phyloP scores from a whole-genome alignment of 1,140 invertebrate species.

The Drosophila mojavensis region DNA sequence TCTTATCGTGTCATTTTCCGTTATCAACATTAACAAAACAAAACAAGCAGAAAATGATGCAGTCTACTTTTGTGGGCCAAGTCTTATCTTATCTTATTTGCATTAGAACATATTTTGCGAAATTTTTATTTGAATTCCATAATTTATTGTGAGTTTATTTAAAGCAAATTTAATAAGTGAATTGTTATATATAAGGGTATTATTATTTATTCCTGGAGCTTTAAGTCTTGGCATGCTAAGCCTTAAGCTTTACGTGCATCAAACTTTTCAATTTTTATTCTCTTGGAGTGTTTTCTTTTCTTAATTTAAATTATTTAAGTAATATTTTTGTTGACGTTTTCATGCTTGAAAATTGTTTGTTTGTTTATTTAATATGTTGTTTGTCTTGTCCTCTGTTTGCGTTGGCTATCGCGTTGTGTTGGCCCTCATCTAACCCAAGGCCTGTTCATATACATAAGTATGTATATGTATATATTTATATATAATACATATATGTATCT shows the following conservation, averaged over 20 bases:
- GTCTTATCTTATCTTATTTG: too few relatives aligned
- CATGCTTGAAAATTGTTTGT: slow-evolving; percentile 43
- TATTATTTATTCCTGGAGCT: too few relatives aligned
- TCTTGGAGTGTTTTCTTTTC: too few relatives aligned
- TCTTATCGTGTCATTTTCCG: neutral
- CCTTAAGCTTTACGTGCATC: too few relatives aligned
- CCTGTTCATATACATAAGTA: slow-evolving; percentile 13
- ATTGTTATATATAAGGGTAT: too few relatives aligned
- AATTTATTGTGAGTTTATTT: too few relatives aligned
- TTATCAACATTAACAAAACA: neutral
- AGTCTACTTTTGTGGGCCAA: slow-evolving; percentile 10
- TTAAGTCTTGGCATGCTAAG: too few relatives aligned
- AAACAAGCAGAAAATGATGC: neutral
- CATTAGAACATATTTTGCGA: too few relatives aligned
- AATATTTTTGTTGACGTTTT: slow-evolving; percentile 48
- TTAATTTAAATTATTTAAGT: slow-evolving; percentile 67
- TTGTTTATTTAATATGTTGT: slow-evolving; percentile 53
- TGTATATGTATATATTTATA: too few relatives aligned
- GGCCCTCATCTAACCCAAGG: slow-evolving; percentile 57
- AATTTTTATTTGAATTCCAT: too few relatives aligned
- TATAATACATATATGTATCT: neutral
- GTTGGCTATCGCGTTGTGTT: slow-evolving; percentile 52
- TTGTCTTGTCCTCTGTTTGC: slow-evolving; percentile 61
- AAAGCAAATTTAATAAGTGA: too few relatives aligned
- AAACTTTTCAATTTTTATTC: too few relatives aligned